Base-by-base conservation (phyloP, 2,113 vertebrate genomes). In the Paraplagusia blochii region DNA sequence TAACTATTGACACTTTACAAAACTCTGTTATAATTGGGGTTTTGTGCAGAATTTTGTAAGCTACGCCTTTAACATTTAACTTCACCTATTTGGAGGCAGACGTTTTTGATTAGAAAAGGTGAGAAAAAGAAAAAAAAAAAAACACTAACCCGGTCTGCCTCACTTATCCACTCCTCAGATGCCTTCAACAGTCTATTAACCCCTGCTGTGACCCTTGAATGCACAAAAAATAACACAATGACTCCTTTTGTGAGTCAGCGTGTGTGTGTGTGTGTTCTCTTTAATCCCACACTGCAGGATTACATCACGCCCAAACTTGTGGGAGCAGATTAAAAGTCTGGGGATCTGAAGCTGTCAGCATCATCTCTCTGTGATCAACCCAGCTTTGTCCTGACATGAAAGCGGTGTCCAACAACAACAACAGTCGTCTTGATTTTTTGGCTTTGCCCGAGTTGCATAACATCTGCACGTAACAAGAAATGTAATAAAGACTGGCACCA, bases 111-210 rank as follows among this genome's bases (percentile, higher is more conserved):
- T 14, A 48, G 53, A 61, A 43, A 18, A 58, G 11, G 42, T 33
- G 2, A 5, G 44, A 13, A n/a, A 8, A 8, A 39, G 2, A 5
- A 16, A 13, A n/a, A 8, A 8, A 39, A 13, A n/a, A 8, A 8
- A 39, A 52, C 73, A 81, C 83, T 83, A 79, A 68, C 73, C 55
- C 12, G 44, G 49, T n/a, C 53, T 11, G 57, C 53, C 47, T 80
- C 73, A 60, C 73, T 81, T 77, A 70, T 73, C 76, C 77, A 64
- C 38, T 53, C 1, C 69, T 69, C 69, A 72, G 59, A 63, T 17
- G 58, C 74, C 71, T 84, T 65, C 64, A 75, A 77, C 84, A 76
- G 75, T 81, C 79, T 65, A 85, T 85, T 85, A 88, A 81, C 85
- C 70, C 72, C 39, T 56, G 74, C 60, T n/a, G 65, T 82, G 82